phyloP scores from a whole-genome alignment of 2,797 vertebrate species.

The Phrynocephalus guinanensis region DNA sequence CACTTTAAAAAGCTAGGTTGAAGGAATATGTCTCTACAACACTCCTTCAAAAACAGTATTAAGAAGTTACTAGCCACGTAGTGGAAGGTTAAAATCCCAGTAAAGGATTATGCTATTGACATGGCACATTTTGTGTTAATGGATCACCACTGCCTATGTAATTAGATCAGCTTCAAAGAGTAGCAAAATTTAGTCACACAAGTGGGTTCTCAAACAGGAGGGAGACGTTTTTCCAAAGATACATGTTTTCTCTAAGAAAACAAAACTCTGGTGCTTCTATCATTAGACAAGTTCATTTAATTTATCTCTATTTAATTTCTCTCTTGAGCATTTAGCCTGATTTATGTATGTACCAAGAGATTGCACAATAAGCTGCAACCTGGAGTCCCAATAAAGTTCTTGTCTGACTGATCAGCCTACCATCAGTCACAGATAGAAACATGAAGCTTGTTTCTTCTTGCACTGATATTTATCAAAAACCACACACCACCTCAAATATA shows the following conservation, averaged over 20 bases:
- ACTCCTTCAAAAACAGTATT: too few species aligned
- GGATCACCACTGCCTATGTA: not conserved
- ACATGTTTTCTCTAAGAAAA: not conserved
- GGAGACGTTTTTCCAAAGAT: not conserved
- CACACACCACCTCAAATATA: not conserved
- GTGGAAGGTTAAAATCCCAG: not conserved
- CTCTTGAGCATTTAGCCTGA: not conserved
- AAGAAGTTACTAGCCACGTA: too few species aligned
- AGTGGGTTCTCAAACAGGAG: not conserved
- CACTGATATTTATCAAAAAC: not conserved
- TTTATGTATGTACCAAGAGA: too few species aligned
- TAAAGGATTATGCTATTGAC: not conserved
- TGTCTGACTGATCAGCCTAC: not conserved
- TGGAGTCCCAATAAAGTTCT: not conserved
- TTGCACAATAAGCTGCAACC: not conserved
- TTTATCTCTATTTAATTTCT: not conserved
- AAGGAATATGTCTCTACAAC: too few species aligned
- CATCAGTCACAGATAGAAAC: not conserved
- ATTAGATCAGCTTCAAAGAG: not conserved
- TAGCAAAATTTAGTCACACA: not conserved
- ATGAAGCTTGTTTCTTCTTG: not conserved
- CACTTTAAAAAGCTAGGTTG: too few species aligned
- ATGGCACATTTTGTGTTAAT: not conserved
- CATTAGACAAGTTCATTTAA: not conserved
- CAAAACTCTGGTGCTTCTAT: not conserved